A percentile compares a stretch with the other conserved stretches of the same genome.
Conservation (phyloP, 2,888 invertebrate species). For the Conus canariensis region DNA sequence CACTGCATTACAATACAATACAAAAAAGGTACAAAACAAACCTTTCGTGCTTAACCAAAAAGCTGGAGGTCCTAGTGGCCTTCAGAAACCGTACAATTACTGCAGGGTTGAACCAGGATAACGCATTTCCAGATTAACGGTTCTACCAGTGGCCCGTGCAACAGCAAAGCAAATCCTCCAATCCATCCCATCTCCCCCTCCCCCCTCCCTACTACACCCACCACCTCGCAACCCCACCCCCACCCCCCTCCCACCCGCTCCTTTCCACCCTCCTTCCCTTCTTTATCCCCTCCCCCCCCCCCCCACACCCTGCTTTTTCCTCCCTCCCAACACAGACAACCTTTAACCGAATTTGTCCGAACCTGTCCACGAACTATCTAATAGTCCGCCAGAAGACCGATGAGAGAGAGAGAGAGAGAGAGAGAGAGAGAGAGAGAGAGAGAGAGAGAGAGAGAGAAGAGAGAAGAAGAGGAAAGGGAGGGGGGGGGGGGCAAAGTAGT, state of each 20-base stretch:
- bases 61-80: too few relatives aligned
- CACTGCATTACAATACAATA: too few relatives aligned
- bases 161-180: too few relatives aligned
- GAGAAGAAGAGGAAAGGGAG: not conserved
- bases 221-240: not conserved
- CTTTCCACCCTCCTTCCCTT: too few relatives aligned
- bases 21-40: too few relatives aligned
- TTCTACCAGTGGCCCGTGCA: not conserved
- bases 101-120: not conserved
- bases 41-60: too few relatives aligned
- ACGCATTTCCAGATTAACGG: not conserved
- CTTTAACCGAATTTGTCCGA: not conserved
- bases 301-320: not conserved
- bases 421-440: not conserved
- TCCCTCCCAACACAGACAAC: not conserved
- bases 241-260: not conserved
- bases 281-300: not conserved
- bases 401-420: conserved; percentile 8
- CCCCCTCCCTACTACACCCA: not conserved
- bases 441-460: not conserved
- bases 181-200: too few relatives aligned
- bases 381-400: not conserved
- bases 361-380: not conserved
- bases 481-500: not conserved
- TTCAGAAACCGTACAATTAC: too few relatives aligned